Evolutionary conservation across 2,797 vertebrate genomes (phyloP), one percentile per base, ranked within the genome.

Genomic region (Brachyrhaphis roseni): DNA sequence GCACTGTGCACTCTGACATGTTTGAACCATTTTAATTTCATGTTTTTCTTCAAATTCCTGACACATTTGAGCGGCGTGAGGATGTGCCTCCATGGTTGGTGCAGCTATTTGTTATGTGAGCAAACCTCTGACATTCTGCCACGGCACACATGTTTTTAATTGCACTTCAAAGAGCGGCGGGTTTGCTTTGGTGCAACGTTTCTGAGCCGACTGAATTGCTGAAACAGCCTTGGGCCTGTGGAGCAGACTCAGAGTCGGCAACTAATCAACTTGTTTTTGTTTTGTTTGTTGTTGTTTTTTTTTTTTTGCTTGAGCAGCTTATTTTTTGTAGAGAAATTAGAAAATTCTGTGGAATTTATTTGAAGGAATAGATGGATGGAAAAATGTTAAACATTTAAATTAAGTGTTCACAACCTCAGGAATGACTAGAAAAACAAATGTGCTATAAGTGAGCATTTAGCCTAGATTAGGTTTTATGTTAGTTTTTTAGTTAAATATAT

Each of bases 121-220:
- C 77, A 15, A 72, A 83, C 76, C 78, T 70, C 73, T 84, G 84
- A 87, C 84, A 84, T 86, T 85, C 81, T 90, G 82, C 85, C 57
- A 78, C 81, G 1, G 73, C 78, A 76, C 84, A 86, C 76, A 66
- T 64, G 66, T 86, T 88, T 94, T 88, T 89, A 90, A 94, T 93
- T 89, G 90, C 80, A 90, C 87, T 82, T 93, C 83, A 93, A 93
- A 94, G 88, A 79, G 78, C 72, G 57, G 47, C 75, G 83, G 90
- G 74, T 88, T 90, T 87, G 51, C 78, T 76, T 78, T 75, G 45
- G 31, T 68, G 74, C 64, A 85, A 84, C 68, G 78, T 85, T 87
- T 90, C 70, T 23, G 55, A 85, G 80, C 53, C 23, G 83, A 36
- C 75, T 81, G 81, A 87, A 78, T 15, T 79, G 55, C 80, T 71